Conservation (phyloP, 2,113 vertebrate genomes). For the Callipepla squamata region DNA sequence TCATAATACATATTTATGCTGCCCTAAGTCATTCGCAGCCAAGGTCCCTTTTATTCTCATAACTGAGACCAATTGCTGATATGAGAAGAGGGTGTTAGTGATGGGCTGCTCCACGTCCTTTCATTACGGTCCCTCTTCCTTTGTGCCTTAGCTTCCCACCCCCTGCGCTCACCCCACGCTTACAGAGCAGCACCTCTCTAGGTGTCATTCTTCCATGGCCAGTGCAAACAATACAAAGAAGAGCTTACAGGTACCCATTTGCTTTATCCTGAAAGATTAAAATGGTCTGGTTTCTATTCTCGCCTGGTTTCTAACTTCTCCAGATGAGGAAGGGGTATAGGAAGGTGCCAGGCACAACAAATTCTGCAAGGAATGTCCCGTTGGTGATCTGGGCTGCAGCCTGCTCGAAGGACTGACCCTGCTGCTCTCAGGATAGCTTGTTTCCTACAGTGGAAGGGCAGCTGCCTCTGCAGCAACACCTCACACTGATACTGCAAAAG, state of each 20-base stretch:
- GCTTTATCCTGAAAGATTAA: not conserved
- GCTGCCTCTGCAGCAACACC: not conserved
- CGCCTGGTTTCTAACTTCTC: not conserved
- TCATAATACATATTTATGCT: constrained; percentile 58
- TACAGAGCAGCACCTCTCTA: not conserved
- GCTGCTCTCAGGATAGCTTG: not conserved
- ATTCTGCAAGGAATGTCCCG: accelerated
- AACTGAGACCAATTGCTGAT: constrained; percentile 32
- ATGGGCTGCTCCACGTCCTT: not conserved
- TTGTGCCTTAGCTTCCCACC: not conserved
- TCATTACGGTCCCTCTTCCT: not conserved
- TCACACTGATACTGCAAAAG: not conserved
- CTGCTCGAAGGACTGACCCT: not conserved
- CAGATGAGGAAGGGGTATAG: not conserved
- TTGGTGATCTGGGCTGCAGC: not conserved
- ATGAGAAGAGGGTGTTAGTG: not conserved
- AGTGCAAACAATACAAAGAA: not conserved
- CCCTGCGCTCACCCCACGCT: not conserved
- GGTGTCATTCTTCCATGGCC: not conserved
- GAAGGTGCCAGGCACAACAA: not conserved
- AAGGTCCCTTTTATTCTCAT: constrained; percentile 58
- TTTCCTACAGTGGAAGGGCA: not conserved
- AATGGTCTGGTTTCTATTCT: not conserved
- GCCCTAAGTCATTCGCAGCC: constrained; percentile 63
- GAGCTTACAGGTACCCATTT: accelerated